phyloP scores from a whole-genome alignment of 1,140 invertebrate genomes.

The Goniozus legneri region DNA sequence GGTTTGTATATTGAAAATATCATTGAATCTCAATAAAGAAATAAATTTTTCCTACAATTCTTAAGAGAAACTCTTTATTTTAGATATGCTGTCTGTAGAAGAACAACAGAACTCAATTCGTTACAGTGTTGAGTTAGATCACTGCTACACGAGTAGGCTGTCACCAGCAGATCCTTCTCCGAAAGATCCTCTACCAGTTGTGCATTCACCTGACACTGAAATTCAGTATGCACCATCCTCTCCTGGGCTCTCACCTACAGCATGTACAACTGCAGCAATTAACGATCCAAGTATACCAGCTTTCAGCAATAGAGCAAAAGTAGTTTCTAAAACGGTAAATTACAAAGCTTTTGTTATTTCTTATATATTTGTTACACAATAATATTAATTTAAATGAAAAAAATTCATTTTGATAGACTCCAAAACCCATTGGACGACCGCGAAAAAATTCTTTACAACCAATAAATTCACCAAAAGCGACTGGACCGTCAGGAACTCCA shows the following conservation, averaged over 20 bases:
- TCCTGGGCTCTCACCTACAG: conserved; percentile 2
- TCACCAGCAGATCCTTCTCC: conserved; percentile 43
- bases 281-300: conserved; percentile 1
- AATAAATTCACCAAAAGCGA: too few species aligned
- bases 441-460: conserved; percentile 11
- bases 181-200: conserved; percentile 39
- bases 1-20: conserved; percentile 36
- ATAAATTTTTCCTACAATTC: too few species aligned
- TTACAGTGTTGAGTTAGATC: conserved; percentile 49
- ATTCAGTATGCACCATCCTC: conserved; percentile 23
- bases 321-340: conserved; percentile 15
- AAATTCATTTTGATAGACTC: too few species aligned
- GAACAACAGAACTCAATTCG: conserved; percentile 47
- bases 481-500: conserved; percentile 12
- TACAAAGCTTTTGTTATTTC: too few species aligned
- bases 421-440: conserved; percentile 22
- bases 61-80: too few species aligned
- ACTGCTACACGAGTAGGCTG: conserved; percentile 50
- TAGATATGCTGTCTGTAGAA: conserved; percentile 52
- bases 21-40: not conserved
- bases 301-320: conserved; percentile 10
- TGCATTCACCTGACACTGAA: conserved; percentile 34
- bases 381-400: too few species aligned
- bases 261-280: conserved; percentile 1
- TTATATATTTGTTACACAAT: too few species aligned